phyloP scores from a whole-genome alignment of 2,113 vertebrate species.

The Petrocephalus zakoni region DNA sequence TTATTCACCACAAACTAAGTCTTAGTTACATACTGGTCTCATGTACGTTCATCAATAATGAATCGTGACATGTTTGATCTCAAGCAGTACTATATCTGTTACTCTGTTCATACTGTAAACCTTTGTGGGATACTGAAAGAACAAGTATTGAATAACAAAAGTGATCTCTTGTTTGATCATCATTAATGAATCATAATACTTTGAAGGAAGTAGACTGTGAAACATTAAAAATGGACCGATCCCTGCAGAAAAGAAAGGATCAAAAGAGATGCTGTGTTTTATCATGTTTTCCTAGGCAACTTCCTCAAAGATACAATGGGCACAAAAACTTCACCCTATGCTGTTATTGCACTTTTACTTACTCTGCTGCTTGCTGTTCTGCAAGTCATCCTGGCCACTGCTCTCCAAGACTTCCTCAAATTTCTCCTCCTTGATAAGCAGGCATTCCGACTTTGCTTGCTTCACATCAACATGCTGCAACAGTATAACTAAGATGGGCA shows the following conservation, averaged over 20 bases:
- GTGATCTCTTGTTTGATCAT: not conserved
- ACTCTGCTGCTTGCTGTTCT: not conserved
- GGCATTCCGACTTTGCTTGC: not conserved
- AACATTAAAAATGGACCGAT: not conserved
- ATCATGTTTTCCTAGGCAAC: not conserved
- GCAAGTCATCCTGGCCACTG: not conserved
- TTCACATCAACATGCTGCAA: constrained; percentile 10
- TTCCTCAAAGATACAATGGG: not conserved
- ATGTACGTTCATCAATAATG: not conserved
- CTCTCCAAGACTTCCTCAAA: not conserved
- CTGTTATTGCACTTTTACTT: not conserved
- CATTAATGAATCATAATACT: not conserved
- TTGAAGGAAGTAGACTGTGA: not conserved
- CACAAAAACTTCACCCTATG: not conserved
- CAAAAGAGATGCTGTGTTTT: not conserved
- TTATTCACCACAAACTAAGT: not conserved
- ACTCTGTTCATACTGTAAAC: no score
- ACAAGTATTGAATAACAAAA: not conserved
- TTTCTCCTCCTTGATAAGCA: constrained; percentile 15
- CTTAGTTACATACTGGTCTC: not conserved
- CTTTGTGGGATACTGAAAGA: not conserved
- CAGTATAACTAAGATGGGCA: not conserved
- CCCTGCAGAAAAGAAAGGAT: not conserved
- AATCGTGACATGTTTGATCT: not conserved
- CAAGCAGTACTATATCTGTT: no score